Base-by-base conservation (phyloP, 2,797 vertebrate species). In the Megaceryle alcyon region DNA sequence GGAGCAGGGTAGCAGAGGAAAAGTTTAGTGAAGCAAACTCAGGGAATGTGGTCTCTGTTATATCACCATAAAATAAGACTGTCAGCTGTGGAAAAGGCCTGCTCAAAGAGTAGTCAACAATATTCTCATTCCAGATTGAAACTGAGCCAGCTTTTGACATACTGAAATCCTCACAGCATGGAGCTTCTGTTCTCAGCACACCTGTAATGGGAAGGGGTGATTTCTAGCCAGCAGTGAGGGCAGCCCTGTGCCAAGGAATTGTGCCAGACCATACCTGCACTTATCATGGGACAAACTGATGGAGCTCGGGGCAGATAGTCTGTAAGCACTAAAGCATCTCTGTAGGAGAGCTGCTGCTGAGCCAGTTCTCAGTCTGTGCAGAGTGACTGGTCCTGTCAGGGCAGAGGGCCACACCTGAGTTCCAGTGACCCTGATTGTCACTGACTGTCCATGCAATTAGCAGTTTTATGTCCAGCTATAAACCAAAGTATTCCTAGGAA, bases 21-120 rank as follows among this genome's bases (percentile, higher is more conserved):
- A 91, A 71, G 17, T 57, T 87, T n/a, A 80, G 26, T 60, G 75
- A 85, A 85, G 83, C 23, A 88, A 73, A 87, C 17, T 85, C 39
- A 17, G 31, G 54, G 37, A 85, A 73, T 16, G n/a, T 15, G 48
- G 35, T 10, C 84, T 87, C 31, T 60, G 22, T 70, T 59, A 13
- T 18, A 66, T 23, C 35, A 23, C 35, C 35, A 60, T 44, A 82
- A 89, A 87, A 64, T 23, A 85, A 82, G 16, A 13, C 57, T 7
- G 0, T 56, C 71, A 70, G 39, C 51, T 86, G 61, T 43, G 51
- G 59, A 86, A 72, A 86, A 94, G 29, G 31, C 14, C 31, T 23
- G 26, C 19, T 82, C 33, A 31, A 80, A 57, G 28, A 73, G 61
- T 0, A 91, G 56, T 21, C 71, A 78, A 17, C 18, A 44, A 23